Evolutionary conservation across 2,888 invertebrate genomes (phyloP).

Genomic region (Agapostemon virescens): DNA sequence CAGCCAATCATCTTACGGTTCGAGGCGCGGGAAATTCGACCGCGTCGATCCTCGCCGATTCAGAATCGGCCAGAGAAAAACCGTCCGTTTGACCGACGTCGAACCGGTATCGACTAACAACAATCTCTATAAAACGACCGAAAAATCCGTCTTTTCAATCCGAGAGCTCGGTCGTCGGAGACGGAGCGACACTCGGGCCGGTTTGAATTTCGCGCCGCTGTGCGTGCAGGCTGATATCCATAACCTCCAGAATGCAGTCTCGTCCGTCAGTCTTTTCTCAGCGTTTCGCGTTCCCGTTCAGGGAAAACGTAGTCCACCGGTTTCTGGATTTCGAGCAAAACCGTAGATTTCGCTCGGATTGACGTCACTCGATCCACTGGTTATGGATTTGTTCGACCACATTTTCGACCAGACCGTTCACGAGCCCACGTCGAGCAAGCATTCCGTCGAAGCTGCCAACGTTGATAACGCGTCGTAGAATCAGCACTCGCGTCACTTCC

Average conservation of each 20-base stretch:
- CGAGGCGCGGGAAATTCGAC: slow-evolving; percentile 18
- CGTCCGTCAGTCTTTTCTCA: slow-evolving; percentile 42
- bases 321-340: slow-evolving; percentile 3
- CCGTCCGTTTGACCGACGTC: neutral
- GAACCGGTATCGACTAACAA: neutral
- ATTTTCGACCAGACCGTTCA: neutral
- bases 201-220: neutral
- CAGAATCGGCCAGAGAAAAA: slow-evolving; percentile 6
- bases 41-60: neutral
- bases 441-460: slow-evolving; percentile 11
- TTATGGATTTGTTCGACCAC: neutral
- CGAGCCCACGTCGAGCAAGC: neutral
- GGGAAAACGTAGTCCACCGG: neutral
- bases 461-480: slow-evolving; percentile 20
- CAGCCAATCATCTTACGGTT: slow-evolving; percentile 31
- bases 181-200: neutral
- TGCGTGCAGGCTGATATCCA: neutral
- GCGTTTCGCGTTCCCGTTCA: neutral
- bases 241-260: slow-evolving; percentile 19
- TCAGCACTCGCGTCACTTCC: slow-evolving; percentile 78
- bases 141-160: neutral
- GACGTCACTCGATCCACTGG: neutral
- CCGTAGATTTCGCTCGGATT: neutral
- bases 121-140: slow-evolving; percentile 6
- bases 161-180: neutral